Percentiles rank a stretch among this genome's conserved stretches.
These are phyloP conservation scores for Phoeniculus purpureus DNA, from an alignment of 2,797 vertebrate species.

Conservation along the genomic window DNA sequence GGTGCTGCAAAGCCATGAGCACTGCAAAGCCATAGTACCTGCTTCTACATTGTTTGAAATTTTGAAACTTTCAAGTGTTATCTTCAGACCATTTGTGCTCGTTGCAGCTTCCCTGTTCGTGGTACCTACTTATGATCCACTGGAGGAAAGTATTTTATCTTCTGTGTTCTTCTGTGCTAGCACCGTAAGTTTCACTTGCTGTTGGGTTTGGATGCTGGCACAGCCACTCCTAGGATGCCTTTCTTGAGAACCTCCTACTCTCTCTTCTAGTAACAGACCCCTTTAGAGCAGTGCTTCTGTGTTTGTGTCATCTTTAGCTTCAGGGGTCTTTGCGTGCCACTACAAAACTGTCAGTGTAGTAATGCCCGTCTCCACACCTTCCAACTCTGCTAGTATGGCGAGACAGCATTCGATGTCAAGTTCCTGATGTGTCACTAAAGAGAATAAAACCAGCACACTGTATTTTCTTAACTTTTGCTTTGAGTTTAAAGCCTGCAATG, in stretches of 20 bases:
- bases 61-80: not conserved
- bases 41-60: not conserved
- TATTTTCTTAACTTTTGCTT: not conserved
- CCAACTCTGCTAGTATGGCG: not conserved
- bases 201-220: not conserved
- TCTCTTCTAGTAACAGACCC: not conserved
- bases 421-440: not conserved
- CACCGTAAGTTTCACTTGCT: not conserved
- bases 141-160: not conserved
- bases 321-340: not conserved
- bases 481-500: not conserved
- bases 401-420: accelerated
- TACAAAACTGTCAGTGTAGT: not conserved
- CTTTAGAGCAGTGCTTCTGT: not conserved
- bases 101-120: not conserved
- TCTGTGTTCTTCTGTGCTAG: not conserved
- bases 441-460: not conserved
- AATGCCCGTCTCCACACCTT: not conserved
- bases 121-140: not conserved
- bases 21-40: not conserved
- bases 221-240: not conserved
- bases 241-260: not conserved
- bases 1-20: not conserved
- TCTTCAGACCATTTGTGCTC: not conserved
- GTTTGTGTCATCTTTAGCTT: not conserved